A percentile compares a stretch with the other conserved stretches of the same genome.
These are phyloP conservation scores for Tympanoctomys barrerae DNA, from an alignment of 2,797 vertebrate species.

Conservation along the genomic window DNA sequence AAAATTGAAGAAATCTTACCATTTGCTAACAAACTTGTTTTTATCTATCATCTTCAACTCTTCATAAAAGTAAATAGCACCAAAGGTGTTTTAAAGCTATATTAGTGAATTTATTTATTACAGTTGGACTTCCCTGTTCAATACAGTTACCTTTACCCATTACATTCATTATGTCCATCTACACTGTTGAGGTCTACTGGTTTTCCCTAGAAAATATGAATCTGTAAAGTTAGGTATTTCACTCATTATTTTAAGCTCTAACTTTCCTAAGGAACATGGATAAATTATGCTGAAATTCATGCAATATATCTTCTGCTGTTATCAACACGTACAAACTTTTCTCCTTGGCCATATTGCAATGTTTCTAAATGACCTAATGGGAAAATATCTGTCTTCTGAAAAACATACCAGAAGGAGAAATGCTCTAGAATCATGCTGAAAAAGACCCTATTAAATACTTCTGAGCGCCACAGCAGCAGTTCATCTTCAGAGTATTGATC, in stretches of 20 bases:
- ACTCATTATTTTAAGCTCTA: neutral
- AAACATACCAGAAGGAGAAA: constrained; percentile 48
- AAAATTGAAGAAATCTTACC: neutral
- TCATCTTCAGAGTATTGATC: constrained; percentile 72
- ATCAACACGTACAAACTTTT: neutral
- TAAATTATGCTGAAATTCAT: neutral
- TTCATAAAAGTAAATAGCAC: neutral
- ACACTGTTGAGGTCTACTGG: neutral
- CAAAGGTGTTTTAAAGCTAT: neutral
- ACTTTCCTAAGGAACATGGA: neutral
- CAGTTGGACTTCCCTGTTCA: neutral
- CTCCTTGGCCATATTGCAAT: neutral
- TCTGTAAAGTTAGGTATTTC: neutral
- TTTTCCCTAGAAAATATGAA: neutral
- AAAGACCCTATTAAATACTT: constrained; percentile 64
- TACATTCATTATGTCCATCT: neutral
- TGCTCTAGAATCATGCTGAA: constrained; percentile 18
- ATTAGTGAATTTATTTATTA: neutral
- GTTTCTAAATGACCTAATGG: neutral
- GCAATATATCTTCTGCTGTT: neutral
- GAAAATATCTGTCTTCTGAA: constrained; percentile 45
- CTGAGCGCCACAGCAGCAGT: constrained; percentile 41
- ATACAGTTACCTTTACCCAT: neutral
- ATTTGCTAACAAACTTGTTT: neutral
- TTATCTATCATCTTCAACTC: neutral